These are phyloP conservation scores for Apocheima hispidaria DNA, from an alignment of 2,888 invertebrate genomes.

Conservation along the genomic window DNA sequence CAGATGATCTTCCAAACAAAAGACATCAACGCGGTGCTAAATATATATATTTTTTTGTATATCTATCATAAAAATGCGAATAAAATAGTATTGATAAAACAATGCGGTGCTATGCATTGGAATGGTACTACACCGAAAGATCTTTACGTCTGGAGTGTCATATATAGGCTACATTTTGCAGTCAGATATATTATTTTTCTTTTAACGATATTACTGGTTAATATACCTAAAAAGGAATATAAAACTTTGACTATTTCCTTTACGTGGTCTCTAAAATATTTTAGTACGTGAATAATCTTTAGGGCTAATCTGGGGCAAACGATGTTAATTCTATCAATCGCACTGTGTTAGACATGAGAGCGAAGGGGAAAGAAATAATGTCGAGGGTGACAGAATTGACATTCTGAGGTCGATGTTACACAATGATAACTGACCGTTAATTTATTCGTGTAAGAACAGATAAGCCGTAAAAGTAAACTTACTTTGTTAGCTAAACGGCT, in stretches of 20 bases:
- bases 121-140: too few relatives aligned
- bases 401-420: constrained; percentile 40
- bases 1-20: neutral
- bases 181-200: too few relatives aligned
- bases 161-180: too few relatives aligned
- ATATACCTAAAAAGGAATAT: neutral
- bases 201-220: too few relatives aligned
- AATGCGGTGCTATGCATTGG: too few relatives aligned
- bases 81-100: too few relatives aligned
- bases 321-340: neutral
- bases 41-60: too few relatives aligned
- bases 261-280: neutral
- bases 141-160: too few relatives aligned
- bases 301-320: neutral
- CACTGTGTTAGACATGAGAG: neutral
- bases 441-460: constrained; percentile 9
- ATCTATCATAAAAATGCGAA: too few relatives aligned
- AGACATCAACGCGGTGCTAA: neutral
- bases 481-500: constrained; percentile 8
- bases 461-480: constrained; percentile 19
- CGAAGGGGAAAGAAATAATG: neutral
- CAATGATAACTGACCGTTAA: constrained; percentile 30
- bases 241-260: neutral
- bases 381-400: neutral
- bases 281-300: constrained; percentile 37